Conservation (phyloP, 2,888 invertebrate genomes). For the Macropis europaea region DNA sequence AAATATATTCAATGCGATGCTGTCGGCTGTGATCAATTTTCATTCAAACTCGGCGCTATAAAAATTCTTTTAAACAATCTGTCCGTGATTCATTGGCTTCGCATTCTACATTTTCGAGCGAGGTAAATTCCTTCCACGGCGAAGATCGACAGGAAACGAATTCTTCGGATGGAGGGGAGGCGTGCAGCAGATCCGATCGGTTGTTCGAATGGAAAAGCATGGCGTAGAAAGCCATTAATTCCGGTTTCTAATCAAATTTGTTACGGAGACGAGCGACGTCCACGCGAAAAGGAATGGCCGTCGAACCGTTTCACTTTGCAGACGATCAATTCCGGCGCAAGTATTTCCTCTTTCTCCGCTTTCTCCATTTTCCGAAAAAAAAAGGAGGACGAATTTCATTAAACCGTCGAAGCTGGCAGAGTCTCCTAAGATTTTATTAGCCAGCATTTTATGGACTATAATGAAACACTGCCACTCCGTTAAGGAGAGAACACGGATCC, state of each 20-base stretch:
- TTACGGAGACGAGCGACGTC: neutral
- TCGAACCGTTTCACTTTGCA: neutral
- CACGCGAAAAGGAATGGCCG: conserved; percentile 6
- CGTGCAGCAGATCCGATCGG: no score
- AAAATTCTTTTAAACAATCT: no score
- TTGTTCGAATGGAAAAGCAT: no score
- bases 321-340: conserved; percentile 1
- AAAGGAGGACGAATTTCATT: conserved; percentile 13
- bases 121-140: no score
- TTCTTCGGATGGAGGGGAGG: no score
- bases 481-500: neutral
- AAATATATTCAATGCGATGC: no score
- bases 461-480: neutral
- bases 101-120: no score
- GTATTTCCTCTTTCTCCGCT: neutral
- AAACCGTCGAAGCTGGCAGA: neutral
- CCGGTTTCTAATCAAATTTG: conserved; percentile 16
- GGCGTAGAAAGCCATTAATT: conserved; percentile 16
- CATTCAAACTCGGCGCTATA: no score
- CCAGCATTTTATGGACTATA: conserved; percentile 2
- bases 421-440: conserved; percentile 14
- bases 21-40: no score
- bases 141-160: no score
- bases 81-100: no score
- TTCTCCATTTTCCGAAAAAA: neutral